Conservation (phyloP, 2,888 invertebrate species). For the Tiliacea citrago region DNA sequence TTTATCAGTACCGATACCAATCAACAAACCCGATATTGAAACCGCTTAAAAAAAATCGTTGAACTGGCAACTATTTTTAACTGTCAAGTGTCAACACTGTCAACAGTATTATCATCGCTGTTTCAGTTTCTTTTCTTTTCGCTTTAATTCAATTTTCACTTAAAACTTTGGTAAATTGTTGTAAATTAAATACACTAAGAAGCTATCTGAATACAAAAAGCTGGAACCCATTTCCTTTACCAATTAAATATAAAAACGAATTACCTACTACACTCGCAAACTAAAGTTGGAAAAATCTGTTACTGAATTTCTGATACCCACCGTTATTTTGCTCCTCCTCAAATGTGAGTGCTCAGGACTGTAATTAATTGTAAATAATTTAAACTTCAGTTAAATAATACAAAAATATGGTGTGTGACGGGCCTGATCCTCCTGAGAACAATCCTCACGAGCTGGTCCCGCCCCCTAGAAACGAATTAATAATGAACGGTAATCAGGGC, state of each 20-base stretch:
- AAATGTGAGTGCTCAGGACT: background rate
- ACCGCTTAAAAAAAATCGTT: too few relatives aligned
- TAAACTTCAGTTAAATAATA: background rate
- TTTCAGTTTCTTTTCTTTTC: background rate
- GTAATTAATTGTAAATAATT: conserved; percentile 13
- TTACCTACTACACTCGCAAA: background rate
- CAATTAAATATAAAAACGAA: background rate
- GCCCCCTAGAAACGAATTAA: conserved; percentile 81
- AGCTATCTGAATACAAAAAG: background rate
- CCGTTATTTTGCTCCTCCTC: background rate
- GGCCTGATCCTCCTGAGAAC: conserved; percentile 88
- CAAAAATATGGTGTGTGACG: conserved; percentile 83
- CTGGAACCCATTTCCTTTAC: conserved; percentile 1
- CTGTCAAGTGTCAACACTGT: too few relatives aligned
- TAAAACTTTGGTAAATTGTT: background rate
- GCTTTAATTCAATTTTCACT: background rate
- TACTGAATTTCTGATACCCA: background rate
- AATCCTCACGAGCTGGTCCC: conserved; percentile 83
- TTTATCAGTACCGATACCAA: too few relatives aligned
- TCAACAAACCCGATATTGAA: too few relatives aligned
- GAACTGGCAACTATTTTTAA: too few relatives aligned
- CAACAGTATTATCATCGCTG: too few relatives aligned
- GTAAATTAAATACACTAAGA: background rate
- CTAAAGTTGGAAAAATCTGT: background rate
- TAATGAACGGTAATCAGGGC: conserved; percentile 78